phyloP scores from a whole-genome alignment of 2,113 vertebrate species.

The Electrona antarctica region DNA sequence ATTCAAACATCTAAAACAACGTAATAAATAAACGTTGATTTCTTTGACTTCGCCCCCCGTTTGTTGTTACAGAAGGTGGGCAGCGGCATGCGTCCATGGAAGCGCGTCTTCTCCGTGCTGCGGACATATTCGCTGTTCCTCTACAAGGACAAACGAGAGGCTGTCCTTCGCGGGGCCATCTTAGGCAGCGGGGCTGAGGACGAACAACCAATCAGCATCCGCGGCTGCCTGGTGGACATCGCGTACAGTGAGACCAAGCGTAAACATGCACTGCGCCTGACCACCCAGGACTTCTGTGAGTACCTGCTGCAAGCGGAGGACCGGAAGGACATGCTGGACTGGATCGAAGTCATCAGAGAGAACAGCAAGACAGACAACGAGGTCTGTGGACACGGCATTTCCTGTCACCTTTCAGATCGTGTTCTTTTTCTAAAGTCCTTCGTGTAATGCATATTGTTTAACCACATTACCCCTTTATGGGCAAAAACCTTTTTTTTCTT shows the following conservation, averaged over 20 bases:
- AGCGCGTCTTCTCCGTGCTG: constrained; percentile 90
- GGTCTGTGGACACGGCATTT: constrained; percentile 78
- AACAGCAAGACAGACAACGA: constrained; percentile 95
- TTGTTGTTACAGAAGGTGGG: constrained; percentile 87
- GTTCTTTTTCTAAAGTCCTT: background rate
- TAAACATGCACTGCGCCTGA: constrained; percentile 94
- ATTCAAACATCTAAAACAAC: too few species aligned
- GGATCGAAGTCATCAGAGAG: constrained; percentile 95
- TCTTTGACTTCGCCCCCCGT: background rate
- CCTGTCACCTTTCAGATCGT: background rate
- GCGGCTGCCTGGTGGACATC: constrained; percentile 97
- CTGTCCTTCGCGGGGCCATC: constrained; percentile 79
- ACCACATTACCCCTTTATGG: too few species aligned
- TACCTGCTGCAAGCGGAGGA: constrained; percentile 99
- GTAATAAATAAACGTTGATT: too few species aligned
- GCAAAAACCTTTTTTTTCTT: too few species aligned
- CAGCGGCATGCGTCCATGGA: constrained; percentile 93
- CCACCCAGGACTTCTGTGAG: constrained; percentile 99
- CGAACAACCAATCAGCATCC: constrained; percentile 94
- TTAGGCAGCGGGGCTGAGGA: constrained; percentile 81
- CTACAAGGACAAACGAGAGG: constrained; percentile 97
- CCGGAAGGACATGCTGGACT: constrained; percentile 97
- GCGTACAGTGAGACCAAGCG: constrained; percentile 98
- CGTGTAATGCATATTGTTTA: too few species aligned
- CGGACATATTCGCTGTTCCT: constrained; percentile 91